These are phyloP conservation scores for Drosophila ambigua DNA, from an alignment of 1,140 invertebrate genomes.

Conservation along the genomic window DNA sequence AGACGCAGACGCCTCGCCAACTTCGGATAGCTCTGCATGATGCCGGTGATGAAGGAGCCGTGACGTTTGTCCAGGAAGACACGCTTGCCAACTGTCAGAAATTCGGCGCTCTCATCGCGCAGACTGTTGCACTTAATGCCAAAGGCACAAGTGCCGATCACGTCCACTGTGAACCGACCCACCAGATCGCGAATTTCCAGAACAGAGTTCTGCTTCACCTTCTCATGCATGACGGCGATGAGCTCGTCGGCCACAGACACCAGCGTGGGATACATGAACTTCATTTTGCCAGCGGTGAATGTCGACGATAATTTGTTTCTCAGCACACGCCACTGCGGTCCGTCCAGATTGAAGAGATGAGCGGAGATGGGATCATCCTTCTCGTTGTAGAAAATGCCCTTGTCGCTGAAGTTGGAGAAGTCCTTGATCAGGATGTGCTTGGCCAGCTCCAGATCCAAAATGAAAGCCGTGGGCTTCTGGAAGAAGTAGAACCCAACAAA, in stretches of 20 bases:
- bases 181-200: constrained; percentile 68
- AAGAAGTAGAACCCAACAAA: constrained; percentile 80
- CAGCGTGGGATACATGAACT: constrained; percentile 85
- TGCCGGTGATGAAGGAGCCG: constrained; percentile 10
- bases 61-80: constrained; percentile 55
- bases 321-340: constrained; percentile 85
- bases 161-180: constrained; percentile 74
- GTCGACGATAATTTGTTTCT: constrained; percentile 85
- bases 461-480: constrained; percentile 83
- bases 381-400: constrained; percentile 84
- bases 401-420: constrained; percentile 85
- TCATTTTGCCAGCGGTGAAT: constrained; percentile 86
- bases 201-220: constrained; percentile 6
- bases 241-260: constrained; percentile 52
- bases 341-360: constrained; percentile 84
- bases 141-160: constrained; percentile 87
- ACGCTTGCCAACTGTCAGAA: constrained; percentile 70
- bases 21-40: constrained; percentile 47
- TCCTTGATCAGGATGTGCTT: constrained; percentile 87
- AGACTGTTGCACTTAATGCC: constrained; percentile 86
- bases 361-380: constrained; percentile 84
- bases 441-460: constrained; percentile 86
- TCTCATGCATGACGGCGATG: constrained; percentile 40
- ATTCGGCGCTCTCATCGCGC: constrained; percentile 84
- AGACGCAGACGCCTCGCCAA: constrained; percentile 34